Conservation (phyloP, 2,797 vertebrate genomes). For the Gallinago solitaria region DNA sequence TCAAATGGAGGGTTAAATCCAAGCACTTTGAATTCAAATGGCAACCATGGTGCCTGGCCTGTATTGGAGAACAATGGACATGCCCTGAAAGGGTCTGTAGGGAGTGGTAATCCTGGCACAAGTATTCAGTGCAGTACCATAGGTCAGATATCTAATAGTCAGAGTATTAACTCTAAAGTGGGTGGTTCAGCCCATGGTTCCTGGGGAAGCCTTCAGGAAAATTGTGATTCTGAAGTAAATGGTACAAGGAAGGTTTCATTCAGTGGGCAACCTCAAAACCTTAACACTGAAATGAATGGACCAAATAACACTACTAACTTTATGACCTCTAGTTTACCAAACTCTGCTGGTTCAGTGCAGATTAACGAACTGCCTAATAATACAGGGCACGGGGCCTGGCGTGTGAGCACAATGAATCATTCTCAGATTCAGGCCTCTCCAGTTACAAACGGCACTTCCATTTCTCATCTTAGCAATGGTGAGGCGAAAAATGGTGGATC, state of each 20-base stretch:
- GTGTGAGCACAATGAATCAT: conserved; percentile 88
- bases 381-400: conserved; percentile 88
- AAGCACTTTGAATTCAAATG: conserved; percentile 95
- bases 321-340: conserved; percentile 99
- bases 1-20: conserved; percentile 91
- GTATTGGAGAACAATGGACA: conserved; percentile 88
- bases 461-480: conserved; percentile 85
- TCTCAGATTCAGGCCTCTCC: conserved; percentile 84
- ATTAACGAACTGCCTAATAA: conserved; percentile 84
- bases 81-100: conserved; percentile 86
- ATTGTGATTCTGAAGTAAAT: conserved; percentile 88
- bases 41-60: conserved; percentile 96
- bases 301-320: conserved; percentile 99
- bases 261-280: conserved; percentile 93
- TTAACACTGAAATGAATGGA: conserved; percentile 98
- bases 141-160: conserved; percentile 84
- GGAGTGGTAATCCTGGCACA: conserved; percentile 85
- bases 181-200: conserved; percentile 83
- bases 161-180: conserved; percentile 88
- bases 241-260: conserved; percentile 96
- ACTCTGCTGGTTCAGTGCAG: conserved; percentile 93
- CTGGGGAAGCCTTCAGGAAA: conserved; percentile 91
- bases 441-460: conserved; percentile 89
- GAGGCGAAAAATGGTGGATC: conserved; percentile 86
- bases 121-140: conserved; percentile 90